phyloP scores from a whole-genome alignment of 2,113 vertebrate genomes.

The Balaenoptera acutorostrata region DNA sequence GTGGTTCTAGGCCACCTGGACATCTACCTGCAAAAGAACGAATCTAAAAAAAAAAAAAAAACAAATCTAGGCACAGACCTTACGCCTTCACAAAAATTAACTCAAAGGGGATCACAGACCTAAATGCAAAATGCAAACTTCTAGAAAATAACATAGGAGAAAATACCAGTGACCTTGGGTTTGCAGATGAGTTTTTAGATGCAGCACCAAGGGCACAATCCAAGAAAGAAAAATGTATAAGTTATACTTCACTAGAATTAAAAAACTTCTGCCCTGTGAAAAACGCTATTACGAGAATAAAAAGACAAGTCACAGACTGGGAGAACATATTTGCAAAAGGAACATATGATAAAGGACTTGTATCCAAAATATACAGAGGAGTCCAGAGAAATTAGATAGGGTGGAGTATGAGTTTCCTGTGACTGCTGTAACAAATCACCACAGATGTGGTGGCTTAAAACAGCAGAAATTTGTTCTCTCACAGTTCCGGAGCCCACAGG shows the following conservation, averaged over 20 bases:
- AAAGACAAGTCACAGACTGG: no score
- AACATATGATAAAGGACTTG: not conserved
- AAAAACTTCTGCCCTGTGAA: not conserved
- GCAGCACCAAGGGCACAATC: no score
- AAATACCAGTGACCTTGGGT: not conserved
- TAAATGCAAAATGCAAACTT: not conserved
- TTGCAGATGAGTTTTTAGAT: no score
- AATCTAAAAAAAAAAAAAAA: no score
- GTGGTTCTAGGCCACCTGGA: no score
- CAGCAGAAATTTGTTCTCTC: not conserved
- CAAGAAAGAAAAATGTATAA: no score
- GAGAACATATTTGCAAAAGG: not conserved
- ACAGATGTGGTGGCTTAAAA: not conserved
- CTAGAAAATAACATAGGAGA: not conserved
- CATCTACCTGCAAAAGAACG: no score
- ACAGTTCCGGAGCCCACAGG: not conserved
- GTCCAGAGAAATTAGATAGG: not conserved
- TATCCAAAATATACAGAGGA: not conserved
- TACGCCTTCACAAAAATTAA: no score
- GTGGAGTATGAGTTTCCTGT: rapidly evolving
- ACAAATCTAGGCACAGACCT: no score
- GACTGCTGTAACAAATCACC: rapidly evolving
- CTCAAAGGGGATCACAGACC: not conserved
- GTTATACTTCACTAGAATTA: not conserved
- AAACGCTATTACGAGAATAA: not conserved